phyloP scores from a whole-genome alignment of 1,140 invertebrate genomes.

The Drosophila virilis region DNA sequence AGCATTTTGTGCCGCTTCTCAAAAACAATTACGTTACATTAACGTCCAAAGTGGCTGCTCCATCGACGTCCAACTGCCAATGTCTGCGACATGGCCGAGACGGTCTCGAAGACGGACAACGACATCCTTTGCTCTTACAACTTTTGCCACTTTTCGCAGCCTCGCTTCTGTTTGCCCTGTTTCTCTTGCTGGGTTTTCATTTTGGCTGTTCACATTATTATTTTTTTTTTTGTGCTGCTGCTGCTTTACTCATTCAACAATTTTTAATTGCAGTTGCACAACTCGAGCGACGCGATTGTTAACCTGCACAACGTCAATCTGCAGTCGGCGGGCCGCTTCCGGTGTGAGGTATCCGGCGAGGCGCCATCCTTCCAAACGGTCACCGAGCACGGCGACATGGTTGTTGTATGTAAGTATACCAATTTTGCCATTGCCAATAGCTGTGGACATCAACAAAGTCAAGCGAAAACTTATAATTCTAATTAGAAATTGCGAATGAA shows the following conservation, averaged over 20 bases:
- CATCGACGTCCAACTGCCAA: conserved; percentile 45
- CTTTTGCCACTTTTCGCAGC: conserved; percentile 60
- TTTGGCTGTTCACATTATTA: conserved; percentile 25
- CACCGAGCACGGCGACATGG: conserved; percentile 90
- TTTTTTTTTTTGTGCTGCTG: neutral
- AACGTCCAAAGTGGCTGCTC: conserved; percentile 67
- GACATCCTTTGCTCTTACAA: conserved; percentile 40
- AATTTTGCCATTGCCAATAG: neutral
- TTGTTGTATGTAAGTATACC: conserved; percentile 90
- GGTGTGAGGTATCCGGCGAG: conserved; percentile 94
- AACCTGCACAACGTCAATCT: conserved; percentile 90
- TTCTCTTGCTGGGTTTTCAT: conserved; percentile 24
- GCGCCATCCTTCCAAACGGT: conserved; percentile 92
- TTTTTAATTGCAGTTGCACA: conserved; percentile 87
- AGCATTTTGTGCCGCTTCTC: conserved; percentile 60
- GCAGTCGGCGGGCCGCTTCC: conserved; percentile 91
- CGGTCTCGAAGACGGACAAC: neutral
- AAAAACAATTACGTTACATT: conserved; percentile 80
- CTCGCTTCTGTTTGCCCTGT: conserved; percentile 7
- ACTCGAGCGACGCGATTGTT: conserved; percentile 90
- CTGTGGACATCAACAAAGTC: conserved; percentile 30
- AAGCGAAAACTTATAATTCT: conserved; percentile 69
- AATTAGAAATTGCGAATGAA: conserved; percentile 61
- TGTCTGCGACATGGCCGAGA: conserved; percentile 10
- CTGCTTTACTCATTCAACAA: conserved; percentile 62